phyloP scores from a whole-genome alignment of 2,797 vertebrate species.

The Champsocephalus gunnari region DNA sequence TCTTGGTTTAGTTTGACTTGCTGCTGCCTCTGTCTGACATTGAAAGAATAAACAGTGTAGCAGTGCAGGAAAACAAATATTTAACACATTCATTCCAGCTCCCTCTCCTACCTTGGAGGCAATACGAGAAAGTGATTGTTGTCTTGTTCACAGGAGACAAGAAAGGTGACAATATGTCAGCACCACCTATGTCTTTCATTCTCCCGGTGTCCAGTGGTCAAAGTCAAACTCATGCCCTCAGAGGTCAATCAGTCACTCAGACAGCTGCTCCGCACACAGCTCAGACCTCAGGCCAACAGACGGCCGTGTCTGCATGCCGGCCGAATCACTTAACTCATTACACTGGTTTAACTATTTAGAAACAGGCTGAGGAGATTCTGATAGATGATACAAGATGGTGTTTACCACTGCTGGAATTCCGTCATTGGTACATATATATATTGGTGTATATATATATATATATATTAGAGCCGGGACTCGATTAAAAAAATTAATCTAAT shows the following conservation, averaged over 20 bases:
- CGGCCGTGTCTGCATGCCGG: constrained; percentile 26
- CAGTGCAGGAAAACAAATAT: constrained; percentile 25
- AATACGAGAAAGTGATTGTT: constrained; percentile 59
- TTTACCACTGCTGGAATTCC: constrained; percentile 8
- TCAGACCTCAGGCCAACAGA: constrained; percentile 45
- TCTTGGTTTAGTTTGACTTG: constrained; percentile 34
- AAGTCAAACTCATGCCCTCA: constrained; percentile 57
- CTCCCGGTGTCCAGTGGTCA: constrained; percentile 49
- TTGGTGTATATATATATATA: neutral
- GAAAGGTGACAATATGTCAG: constrained; percentile 69
- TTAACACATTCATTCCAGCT: constrained; percentile 35
- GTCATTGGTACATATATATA: constrained; percentile 7
- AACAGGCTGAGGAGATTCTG: constrained; percentile 31
- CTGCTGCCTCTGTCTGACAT: constrained; percentile 33
- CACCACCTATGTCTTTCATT: constrained; percentile 59
- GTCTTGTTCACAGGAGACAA: constrained; percentile 60
- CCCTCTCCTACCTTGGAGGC: constrained; percentile 26
- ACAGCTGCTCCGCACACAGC: constrained; percentile 53
- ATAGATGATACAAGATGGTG: constrained; percentile 27
- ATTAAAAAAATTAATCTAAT: too few relatives aligned
- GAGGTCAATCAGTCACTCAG: constrained; percentile 70
- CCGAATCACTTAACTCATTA: constrained; percentile 47
- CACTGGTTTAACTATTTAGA: constrained; percentile 23
- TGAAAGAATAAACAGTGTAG: constrained; percentile 49
- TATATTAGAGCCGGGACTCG: too few relatives aligned